Conservation (phyloP, 2,888 invertebrate species). For the Ornithoptera alexandrae region DNA sequence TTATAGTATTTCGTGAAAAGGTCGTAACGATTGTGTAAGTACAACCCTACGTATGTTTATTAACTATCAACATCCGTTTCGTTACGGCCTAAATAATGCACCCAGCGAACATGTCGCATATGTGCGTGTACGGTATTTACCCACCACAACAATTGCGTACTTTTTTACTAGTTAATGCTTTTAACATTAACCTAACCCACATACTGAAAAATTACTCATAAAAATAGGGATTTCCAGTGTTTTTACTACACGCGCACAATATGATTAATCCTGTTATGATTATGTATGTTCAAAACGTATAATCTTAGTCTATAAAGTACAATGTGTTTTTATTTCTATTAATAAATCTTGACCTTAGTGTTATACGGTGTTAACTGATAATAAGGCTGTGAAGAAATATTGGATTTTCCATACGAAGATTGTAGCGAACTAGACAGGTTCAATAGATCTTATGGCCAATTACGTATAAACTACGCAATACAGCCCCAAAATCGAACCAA, state of each 20-base stretch:
- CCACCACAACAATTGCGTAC: slow-evolving; percentile 31
- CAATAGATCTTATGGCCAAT: too few species aligned
- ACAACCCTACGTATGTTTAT: slow-evolving; percentile 40
- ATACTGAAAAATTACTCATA: slow-evolving; percentile 3
- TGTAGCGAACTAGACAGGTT: too few species aligned
- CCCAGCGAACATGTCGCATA: not conserved
- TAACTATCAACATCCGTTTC: slow-evolving; percentile 44
- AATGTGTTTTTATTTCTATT: not conserved
- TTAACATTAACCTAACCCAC: slow-evolving; percentile 16
- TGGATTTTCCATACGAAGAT: too few species aligned
- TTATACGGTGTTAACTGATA: too few species aligned
- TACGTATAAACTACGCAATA: too few species aligned
- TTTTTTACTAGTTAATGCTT: slow-evolving; percentile 32
- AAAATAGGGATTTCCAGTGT: slow-evolving; percentile 11
- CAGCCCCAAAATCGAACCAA: too few species aligned
- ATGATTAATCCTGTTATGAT: slow-evolving; percentile 1
- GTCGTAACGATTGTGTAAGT: not conserved
- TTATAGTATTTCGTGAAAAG: not conserved
- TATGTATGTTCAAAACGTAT: not conserved
- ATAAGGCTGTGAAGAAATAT: not conserved
- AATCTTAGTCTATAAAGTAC: not conserved
- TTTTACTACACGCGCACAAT: slow-evolving; percentile 6
- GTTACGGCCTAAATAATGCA: slow-evolving; percentile 56
- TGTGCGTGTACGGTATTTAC: slow-evolving; percentile 4
- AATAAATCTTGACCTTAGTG: too few species aligned